Conservation (phyloP, 2,888 invertebrate species). For the Drosophila rubida region DNA sequence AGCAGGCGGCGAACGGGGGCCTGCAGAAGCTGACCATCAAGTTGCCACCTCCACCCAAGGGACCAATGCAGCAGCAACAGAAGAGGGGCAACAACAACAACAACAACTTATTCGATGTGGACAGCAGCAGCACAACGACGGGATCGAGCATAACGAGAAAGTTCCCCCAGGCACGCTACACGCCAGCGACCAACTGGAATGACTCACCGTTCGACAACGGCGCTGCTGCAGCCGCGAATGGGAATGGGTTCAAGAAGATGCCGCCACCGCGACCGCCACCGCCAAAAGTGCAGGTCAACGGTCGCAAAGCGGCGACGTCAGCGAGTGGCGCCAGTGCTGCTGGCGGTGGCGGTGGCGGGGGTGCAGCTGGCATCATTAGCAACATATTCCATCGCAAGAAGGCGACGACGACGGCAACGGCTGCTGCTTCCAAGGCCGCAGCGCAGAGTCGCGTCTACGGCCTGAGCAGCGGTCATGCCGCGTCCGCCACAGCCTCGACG, state of each 20-base stretch:
- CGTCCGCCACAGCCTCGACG: conserved; percentile 19
- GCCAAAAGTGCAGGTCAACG: conserved; percentile 77
- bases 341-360: conserved; percentile 30
- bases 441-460: conserved; percentile 76
- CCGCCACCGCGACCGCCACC: conserved; percentile 85
- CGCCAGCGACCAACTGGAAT: conserved; percentile 84
- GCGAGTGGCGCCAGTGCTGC: conserved; percentile 15
- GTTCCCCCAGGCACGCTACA: conserved; percentile 83
- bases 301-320: conserved; percentile 52
- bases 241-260: conserved; percentile 74
- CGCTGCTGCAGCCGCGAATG: conserved; percentile 14
- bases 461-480: conserved; percentile 73
- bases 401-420: conserved; percentile 57
- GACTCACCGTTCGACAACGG: conserved; percentile 78
- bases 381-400: conserved; percentile 84
- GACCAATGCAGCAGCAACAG: conserved; percentile 45
- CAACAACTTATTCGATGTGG: conserved; percentile 53
- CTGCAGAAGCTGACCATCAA: conserved; percentile 81
- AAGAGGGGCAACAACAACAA: conserved; percentile 48
- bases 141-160: conserved; percentile 80
- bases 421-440: conserved; percentile 64
- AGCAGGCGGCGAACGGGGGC: conserved; percentile 69
- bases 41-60: conserved; percentile 83
- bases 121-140: conserved; percentile 23
- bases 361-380: conserved; percentile 70